These are phyloP conservation scores for Gadopsis bispinosus DNA, from an alignment of 2,797 vertebrate genomes.

Conservation along the genomic window DNA sequence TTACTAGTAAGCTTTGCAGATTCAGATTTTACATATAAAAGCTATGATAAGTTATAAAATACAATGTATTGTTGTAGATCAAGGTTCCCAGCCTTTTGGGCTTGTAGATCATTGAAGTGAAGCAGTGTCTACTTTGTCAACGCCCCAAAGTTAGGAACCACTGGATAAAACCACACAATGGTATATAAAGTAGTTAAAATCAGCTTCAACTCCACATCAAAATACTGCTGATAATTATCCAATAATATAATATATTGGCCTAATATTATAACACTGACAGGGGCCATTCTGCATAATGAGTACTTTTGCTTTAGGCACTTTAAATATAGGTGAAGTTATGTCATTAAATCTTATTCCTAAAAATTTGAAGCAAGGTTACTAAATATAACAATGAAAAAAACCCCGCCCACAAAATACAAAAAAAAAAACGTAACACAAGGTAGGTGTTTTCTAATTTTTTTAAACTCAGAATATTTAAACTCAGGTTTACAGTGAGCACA, in stretches of 20 bases:
- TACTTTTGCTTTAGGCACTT: not conserved
- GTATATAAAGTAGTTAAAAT: not conserved
- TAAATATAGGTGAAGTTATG: not conserved
- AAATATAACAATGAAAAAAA: not conserved
- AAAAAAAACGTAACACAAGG: too few relatives aligned
- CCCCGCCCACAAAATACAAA: not conserved
- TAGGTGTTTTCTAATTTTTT: too few relatives aligned
- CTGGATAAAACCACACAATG: not conserved
- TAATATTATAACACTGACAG: not conserved
- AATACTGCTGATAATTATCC: not conserved
- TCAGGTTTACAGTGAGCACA: too few relatives aligned
- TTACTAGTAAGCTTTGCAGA: not conserved
- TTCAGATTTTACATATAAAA: not conserved
- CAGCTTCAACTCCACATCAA: not conserved
- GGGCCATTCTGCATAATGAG: not conserved
- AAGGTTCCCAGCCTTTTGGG: not conserved
- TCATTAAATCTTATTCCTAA: not conserved
- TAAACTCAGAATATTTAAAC: not conserved
- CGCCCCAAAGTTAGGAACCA: not conserved
- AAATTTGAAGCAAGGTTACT: not conserved
- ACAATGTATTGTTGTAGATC: not conserved
- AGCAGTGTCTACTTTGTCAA: not conserved
- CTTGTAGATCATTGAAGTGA: not conserved
- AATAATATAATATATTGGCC: not conserved
- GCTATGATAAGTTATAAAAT: not conserved